A percentile compares a stretch with the other conserved stretches of the same genome.
Evolutionary conservation across 2,888 invertebrate species (phyloP).

Genomic region (Acrocera orbiculus): DNA sequence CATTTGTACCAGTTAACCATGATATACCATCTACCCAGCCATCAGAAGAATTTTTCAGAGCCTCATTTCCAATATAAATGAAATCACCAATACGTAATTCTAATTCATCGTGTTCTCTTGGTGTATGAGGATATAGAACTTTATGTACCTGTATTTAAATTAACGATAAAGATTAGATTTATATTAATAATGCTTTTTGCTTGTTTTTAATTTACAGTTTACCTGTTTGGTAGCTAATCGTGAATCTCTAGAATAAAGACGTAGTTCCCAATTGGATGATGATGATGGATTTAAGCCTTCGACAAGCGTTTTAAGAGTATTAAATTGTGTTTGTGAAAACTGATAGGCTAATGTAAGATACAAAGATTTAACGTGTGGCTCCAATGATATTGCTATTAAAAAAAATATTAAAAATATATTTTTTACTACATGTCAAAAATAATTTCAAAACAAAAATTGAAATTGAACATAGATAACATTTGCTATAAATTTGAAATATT

Average conservation of each 20-base stretch:
- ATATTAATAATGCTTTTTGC: not conserved
- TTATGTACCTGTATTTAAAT: constrained; percentile 42
- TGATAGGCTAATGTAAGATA: constrained; percentile 82
- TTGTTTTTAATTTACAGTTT: constrained; percentile 3
- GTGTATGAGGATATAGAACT: constrained; percentile 60
- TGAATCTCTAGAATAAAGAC: constrained; percentile 72
- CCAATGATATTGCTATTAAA: constrained; percentile 55
- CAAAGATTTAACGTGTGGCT: constrained; percentile 67
- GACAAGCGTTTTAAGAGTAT: constrained; percentile 52
- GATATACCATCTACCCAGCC: constrained; percentile 68
- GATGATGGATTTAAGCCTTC: constrained; percentile 50
- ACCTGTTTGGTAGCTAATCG: constrained; percentile 54
- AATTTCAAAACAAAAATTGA: too few species aligned
- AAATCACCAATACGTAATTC: constrained; percentile 74
- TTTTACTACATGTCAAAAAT: too few species aligned
- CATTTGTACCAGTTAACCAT: constrained; percentile 42
- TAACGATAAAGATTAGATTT: not conserved
- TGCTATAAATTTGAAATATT: not conserved
- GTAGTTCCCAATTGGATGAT: constrained; percentile 62
- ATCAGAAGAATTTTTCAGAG: constrained; percentile 54
- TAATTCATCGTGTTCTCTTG: constrained; percentile 65
- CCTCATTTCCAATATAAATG: constrained; percentile 61
- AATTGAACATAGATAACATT: too few species aligned
- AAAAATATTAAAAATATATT: constrained; percentile 17
- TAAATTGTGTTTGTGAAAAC: constrained; percentile 55